Conservation (phyloP, 2,888 invertebrate species). For the Coleophora flavipennella region DNA sequence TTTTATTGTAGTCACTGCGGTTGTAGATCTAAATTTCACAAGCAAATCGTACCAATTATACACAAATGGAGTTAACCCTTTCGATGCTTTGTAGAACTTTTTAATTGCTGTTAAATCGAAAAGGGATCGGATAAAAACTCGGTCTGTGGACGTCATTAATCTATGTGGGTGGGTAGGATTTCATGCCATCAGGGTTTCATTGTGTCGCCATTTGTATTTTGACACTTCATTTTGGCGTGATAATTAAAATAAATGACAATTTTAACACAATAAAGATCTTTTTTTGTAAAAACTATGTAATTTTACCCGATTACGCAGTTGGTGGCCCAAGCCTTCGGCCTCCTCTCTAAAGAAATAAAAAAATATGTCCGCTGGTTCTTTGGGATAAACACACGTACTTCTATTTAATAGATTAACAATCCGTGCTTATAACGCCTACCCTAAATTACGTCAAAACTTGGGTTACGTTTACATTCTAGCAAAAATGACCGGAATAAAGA, state of each 20-base stretch:
- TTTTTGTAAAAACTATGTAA: too few relatives aligned
- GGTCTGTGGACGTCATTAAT: slow-evolving; percentile 44
- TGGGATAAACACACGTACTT: too few relatives aligned
- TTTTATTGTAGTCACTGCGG: slow-evolving; percentile 12
- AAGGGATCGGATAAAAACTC: slow-evolving; percentile 47
- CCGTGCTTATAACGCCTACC: too few relatives aligned
- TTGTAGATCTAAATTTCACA: slow-evolving; percentile 19
- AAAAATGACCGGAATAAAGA: too few relatives aligned
- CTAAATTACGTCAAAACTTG: too few relatives aligned
- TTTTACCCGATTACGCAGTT: too few relatives aligned
- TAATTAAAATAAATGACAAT: slow-evolving; percentile 5
- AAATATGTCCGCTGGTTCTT: too few relatives aligned
- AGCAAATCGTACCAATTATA: slow-evolving; percentile 48
- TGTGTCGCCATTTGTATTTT: slow-evolving; percentile 9
- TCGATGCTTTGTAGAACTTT: slow-evolving; percentile 53
- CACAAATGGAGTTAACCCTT: slow-evolving; percentile 62
- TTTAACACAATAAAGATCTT: slow-evolving; percentile 3
- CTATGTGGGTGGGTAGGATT: slow-evolving; percentile 57
- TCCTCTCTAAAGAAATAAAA: too few relatives aligned
- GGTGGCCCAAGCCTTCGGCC: too few relatives aligned
- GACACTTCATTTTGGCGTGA: slow-evolving; percentile 2
- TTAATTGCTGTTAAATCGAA: slow-evolving; percentile 70
- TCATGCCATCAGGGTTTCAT: slow-evolving; percentile 32
- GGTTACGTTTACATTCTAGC: too few relatives aligned
- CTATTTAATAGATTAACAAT: too few relatives aligned